Evolutionary conservation across 2,113 vertebrate genomes (phyloP), one percentile per base, ranked within the genome.

Genomic region (Nerophis ophidion): DNA sequence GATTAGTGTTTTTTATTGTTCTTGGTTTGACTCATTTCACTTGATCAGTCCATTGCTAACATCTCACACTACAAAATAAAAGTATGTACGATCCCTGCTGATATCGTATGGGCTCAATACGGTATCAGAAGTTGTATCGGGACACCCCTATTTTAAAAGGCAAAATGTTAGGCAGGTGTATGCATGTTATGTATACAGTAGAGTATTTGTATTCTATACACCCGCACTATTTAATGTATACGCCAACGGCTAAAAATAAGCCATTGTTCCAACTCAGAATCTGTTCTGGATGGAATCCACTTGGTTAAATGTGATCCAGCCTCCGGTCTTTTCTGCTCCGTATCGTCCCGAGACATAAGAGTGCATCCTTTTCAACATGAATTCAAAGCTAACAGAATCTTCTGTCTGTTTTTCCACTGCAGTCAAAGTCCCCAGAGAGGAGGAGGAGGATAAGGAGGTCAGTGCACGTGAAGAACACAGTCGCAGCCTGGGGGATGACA

Each of bases 391-490:
- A 48, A 13, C 57, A 35, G n/a, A 8, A 34, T 53, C 14, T 61
- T 38, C 16, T 46, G 60, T 52, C 61, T 46, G 47, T 64, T 38
- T 58, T 60, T 70, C 64, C 16, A 48, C 61, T 57, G 42, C 36
- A 6, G 10, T 56, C 33, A 61, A 48, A 59, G 34, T 61, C 49
- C 62, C 74, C 47, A 33, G 50, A 71, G 70, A 14, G 47, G 15
- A 26, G 16, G 54, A 42, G 34, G 35, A 38, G 17, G 48, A 44
- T 12, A 10, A 17, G 48, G 4, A 54, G 52, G 16, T 8, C 46
- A 14, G 11, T 46, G 46, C 33, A 38, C 38, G 46, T 55, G 36
- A 66, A 72, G 73, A 77, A 42, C 59, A 42, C 67, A 63, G 68
- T 74, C 61, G 66, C 61, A 57, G 40, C 45, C 60, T 67, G 17